Percentiles rank a stretch among this genome's conserved stretches.
These are phyloP conservation scores for Rhopalosiphum padi DNA, from an alignment of 1,140 invertebrate genomes.

Conservation along the genomic window DNA sequence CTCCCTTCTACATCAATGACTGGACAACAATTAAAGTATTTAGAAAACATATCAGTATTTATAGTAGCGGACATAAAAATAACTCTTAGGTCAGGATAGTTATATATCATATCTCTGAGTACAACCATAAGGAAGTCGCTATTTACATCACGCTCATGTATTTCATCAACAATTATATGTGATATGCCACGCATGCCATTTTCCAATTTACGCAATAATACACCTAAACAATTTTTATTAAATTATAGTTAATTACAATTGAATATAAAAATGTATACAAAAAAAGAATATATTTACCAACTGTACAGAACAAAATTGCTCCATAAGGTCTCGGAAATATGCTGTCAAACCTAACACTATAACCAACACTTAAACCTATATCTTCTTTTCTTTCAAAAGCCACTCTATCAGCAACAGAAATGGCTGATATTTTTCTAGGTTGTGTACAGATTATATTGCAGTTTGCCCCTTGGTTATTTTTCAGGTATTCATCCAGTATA, in stretches of 20 bases:
- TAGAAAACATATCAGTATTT: slow-evolving; percentile 86
- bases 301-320: slow-evolving; percentile 93
- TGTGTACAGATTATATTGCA: slow-evolving; percentile 93
- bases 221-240: slow-evolving; percentile 66
- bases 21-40: slow-evolving; percentile 91
- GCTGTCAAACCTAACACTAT: slow-evolving; percentile 94
- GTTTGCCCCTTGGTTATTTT: slow-evolving; percentile 81
- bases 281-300: slow-evolving; percentile 68
- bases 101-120: slow-evolving; percentile 88
- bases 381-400: slow-evolving; percentile 85
- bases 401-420: slow-evolving; percentile 91
- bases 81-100: slow-evolving; percentile 86
- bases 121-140: slow-evolving; percentile 96
- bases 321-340: slow-evolving; percentile 89
- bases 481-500: slow-evolving; percentile 93
- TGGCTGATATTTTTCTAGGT: slow-evolving; percentile 91
- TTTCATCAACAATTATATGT: slow-evolving; percentile 95
- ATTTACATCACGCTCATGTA: slow-evolving; percentile 96
- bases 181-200: slow-evolving; percentile 84
- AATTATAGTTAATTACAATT: neutral
- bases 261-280: neutral
- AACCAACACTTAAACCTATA: slow-evolving; percentile 81
- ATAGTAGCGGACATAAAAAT: slow-evolving; percentile 98
- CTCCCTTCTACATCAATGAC: slow-evolving; percentile 80
- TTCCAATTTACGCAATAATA: slow-evolving; percentile 90